These are phyloP conservation scores for Macrosteles quadrilineatus DNA, from an alignment of 1,140 invertebrate genomes.

Conservation along the genomic window DNA sequence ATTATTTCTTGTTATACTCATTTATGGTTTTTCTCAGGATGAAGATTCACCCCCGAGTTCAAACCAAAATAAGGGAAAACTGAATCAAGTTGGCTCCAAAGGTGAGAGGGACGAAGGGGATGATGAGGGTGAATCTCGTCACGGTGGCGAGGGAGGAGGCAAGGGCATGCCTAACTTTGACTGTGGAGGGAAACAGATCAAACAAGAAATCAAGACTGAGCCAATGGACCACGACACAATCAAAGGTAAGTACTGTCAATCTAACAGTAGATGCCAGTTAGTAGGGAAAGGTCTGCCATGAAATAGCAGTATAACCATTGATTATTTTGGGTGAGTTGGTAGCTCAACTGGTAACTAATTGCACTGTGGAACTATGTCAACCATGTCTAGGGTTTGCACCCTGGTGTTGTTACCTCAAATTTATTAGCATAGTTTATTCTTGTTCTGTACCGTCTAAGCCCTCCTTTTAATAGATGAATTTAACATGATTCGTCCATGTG, in stretches of 20 bases:
- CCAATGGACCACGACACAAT: conserved; percentile 55
- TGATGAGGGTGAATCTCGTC: conserved; percentile 46
- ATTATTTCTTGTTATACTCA: no score
- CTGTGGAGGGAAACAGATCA: conserved; percentile 58
- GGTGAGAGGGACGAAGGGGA: conserved; percentile 61
- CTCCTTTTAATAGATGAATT: no score
- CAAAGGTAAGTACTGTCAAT: conserved; percentile 32
- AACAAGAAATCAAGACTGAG: conserved; percentile 70
- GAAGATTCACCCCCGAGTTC: conserved; percentile 61
- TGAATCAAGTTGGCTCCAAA: conserved; percentile 62
- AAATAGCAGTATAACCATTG: no score
- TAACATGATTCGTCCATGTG: no score
- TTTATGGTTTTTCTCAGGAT: no score
- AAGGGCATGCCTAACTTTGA: conserved; percentile 59
- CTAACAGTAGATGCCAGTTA: background rate
- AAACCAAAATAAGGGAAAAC: conserved; percentile 53
- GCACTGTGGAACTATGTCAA: no score
- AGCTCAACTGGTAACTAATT: no score
- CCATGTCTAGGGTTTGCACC: no score
- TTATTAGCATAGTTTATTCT: no score
- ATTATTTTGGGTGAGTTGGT: no score
- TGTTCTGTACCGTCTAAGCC: no score
- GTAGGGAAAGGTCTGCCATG: background rate
- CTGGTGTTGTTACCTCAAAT: no score
- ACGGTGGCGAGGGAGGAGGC: conserved; percentile 53